phyloP scores from a whole-genome alignment of 2,797 vertebrate genomes.

The Mormyrops attenuatus region DNA sequence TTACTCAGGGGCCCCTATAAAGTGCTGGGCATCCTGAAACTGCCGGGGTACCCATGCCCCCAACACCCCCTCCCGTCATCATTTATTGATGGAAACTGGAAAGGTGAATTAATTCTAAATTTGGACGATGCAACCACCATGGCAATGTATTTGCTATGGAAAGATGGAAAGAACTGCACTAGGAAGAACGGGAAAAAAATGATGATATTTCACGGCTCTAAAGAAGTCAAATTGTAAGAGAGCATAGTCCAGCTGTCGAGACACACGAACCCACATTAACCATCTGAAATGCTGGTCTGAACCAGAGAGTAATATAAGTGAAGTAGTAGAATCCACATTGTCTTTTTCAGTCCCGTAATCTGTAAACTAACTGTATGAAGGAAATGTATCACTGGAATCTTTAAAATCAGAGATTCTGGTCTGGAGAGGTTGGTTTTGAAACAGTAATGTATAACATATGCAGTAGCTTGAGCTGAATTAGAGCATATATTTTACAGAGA shows the following conservation, averaged over 20 bases:
- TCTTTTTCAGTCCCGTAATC: not conserved
- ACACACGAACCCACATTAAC: not conserved
- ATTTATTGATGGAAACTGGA: not conserved
- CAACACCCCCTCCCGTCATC: not conserved
- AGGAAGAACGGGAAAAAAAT: not conserved
- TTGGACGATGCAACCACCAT: not conserved
- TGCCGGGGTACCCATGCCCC: not conserved
- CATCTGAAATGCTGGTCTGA: not conserved
- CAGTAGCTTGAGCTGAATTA: not conserved
- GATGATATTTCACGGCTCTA: not conserved
- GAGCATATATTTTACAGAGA: not conserved
- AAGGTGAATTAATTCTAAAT: not conserved
- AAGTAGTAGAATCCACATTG: not conserved
- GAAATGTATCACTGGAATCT: not conserved
- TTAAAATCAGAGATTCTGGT: not conserved
- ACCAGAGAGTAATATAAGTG: not conserved
- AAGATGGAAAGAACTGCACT: not conserved
- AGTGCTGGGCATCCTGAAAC: not conserved
- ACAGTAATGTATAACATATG: not conserved
- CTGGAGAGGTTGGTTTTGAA: not conserved
- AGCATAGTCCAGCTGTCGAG: not conserved
- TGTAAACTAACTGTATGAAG: constrained; percentile 12
- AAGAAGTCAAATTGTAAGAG: not conserved
- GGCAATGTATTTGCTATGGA: not conserved
- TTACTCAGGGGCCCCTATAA: not conserved